Conservation (phyloP, 37 sponge, comb jelly and placozoan species). For the Cladorhizidae sp. region DNA sequence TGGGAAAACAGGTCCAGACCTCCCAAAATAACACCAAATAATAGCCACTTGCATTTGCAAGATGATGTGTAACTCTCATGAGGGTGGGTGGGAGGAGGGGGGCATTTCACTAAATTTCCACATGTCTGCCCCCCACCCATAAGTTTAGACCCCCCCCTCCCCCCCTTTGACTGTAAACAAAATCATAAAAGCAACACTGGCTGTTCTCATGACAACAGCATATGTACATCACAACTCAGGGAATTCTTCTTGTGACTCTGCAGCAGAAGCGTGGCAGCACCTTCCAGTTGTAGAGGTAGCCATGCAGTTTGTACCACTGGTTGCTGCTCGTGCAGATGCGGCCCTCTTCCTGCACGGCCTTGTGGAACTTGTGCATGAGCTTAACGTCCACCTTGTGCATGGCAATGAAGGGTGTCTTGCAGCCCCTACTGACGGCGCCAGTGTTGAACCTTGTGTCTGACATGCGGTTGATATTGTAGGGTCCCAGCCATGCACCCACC, state of each 20-base stretch:
- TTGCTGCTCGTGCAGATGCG: constrained; percentile 3
- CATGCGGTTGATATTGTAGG: constrained; percentile 30
- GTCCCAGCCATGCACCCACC: constrained; percentile 66
- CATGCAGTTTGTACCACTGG: not conserved
- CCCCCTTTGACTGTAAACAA: too few species aligned
- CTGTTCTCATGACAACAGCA: too few species aligned
- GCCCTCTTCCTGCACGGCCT: constrained; percentile 4
- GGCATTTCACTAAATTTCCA: too few species aligned
- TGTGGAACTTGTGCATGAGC: constrained; percentile 6
- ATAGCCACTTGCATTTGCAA: too few species aligned
- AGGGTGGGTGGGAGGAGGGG: too few species aligned
- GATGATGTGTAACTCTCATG: too few species aligned
- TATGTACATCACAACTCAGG: constrained; percentile 12
- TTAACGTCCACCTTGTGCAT: constrained; percentile 19
- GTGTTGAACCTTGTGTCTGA: constrained; percentile 54
- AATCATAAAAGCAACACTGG: too few species aligned
- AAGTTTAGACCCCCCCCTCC: too few species aligned
- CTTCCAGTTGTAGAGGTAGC: constrained; percentile 54
- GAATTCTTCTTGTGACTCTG: constrained; percentile 9
- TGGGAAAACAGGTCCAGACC: too few species aligned
- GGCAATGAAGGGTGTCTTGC: constrained; percentile 43
- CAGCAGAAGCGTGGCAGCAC: constrained; percentile 39
- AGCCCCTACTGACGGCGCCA: constrained; percentile 26
- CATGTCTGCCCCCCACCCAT: too few species aligned
- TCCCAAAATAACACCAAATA: too few species aligned